These are phyloP conservation scores for Pseudorectes ferrugineus DNA, from an alignment of 2,113 vertebrate genomes.

Conservation along the genomic window DNA sequence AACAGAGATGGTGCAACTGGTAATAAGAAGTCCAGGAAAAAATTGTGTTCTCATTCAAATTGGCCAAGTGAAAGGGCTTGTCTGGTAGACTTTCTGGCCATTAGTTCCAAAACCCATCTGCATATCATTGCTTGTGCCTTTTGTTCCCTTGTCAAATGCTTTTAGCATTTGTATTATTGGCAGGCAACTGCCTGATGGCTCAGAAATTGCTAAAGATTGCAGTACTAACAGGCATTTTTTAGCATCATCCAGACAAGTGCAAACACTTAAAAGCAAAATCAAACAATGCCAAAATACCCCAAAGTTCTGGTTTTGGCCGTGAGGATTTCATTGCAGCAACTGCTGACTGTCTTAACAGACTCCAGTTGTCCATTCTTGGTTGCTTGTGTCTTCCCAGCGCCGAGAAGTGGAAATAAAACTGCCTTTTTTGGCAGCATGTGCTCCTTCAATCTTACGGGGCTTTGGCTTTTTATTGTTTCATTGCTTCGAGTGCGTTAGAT, in stretches of 20 bases:
- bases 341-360: slow-evolving; percentile 18
- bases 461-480: slow-evolving; percentile 29
- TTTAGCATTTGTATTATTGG: slow-evolving; percentile 43
- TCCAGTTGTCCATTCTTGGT: slow-evolving; percentile 48
- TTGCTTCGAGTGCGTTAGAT: not conserved
- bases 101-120: slow-evolving; percentile 20
- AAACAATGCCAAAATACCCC: slow-evolving; percentile 32
- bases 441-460: not conserved
- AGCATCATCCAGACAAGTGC: slow-evolving; percentile 33
- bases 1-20: not conserved
- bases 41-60: not conserved
- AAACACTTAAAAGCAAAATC: slow-evolving; percentile 35
- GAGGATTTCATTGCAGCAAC: slow-evolving; percentile 18
- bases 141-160: slow-evolving; percentile 29
- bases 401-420: slow-evolving; percentile 36
- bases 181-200: slow-evolving; percentile 11
- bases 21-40: slow-evolving; percentile 13
- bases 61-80: not conserved
- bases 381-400: slow-evolving; percentile 1
- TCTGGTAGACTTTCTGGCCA: not conserved
- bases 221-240: not conserved
- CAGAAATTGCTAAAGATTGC: not conserved
- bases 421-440: slow-evolving; percentile 38
- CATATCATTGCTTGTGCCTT: not conserved
- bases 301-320: not conserved